These are phyloP conservation scores for Acromyrmex charruanus DNA, from an alignment of 1,140 invertebrate genomes.

Conservation along the genomic window DNA sequence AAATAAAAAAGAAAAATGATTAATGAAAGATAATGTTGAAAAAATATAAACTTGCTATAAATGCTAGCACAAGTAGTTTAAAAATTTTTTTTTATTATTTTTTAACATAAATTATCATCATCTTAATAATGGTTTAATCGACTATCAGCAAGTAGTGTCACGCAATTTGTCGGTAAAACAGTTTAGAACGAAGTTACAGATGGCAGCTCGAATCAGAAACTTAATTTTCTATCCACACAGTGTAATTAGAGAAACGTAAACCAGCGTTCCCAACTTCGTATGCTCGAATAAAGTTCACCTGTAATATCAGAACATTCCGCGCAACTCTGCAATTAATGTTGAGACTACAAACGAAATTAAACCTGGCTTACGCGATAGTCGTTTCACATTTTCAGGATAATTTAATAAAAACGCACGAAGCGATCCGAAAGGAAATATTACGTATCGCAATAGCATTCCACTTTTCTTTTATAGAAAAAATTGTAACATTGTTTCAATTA, in stretches of 20 bases:
- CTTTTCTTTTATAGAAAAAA: neutral
- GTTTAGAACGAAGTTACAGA: constrained; percentile 43
- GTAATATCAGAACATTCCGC: constrained; percentile 17
- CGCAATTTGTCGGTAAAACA: constrained; percentile 66
- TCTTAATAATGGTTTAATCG: constrained; percentile 19
- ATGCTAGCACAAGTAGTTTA: neutral
- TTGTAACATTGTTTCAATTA: constrained; percentile 1
- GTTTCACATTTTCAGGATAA: constrained; percentile 43
- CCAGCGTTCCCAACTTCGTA: constrained; percentile 1
- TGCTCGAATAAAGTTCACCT: constrained; percentile 10
- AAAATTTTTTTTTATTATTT: neutral
- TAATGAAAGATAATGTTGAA: neutral
- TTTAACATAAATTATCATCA: neutral
- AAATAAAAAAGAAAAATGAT: neutral
- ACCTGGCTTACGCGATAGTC: neutral
- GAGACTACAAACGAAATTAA: constrained; percentile 44
- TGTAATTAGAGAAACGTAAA: constrained; percentile 23
- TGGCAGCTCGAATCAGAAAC: constrained; percentile 67
- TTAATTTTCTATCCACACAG: constrained; percentile 16
- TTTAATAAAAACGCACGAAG: constrained; percentile 34
- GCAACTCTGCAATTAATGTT: constrained; percentile 45
- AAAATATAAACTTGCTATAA: neutral
- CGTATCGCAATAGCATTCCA: neutral
- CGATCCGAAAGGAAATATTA: neutral
- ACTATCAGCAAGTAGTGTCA: constrained; percentile 37